phyloP scores from a whole-genome alignment of 2,113 vertebrate species.

The Tetraodon nigroviridis region DNA sequence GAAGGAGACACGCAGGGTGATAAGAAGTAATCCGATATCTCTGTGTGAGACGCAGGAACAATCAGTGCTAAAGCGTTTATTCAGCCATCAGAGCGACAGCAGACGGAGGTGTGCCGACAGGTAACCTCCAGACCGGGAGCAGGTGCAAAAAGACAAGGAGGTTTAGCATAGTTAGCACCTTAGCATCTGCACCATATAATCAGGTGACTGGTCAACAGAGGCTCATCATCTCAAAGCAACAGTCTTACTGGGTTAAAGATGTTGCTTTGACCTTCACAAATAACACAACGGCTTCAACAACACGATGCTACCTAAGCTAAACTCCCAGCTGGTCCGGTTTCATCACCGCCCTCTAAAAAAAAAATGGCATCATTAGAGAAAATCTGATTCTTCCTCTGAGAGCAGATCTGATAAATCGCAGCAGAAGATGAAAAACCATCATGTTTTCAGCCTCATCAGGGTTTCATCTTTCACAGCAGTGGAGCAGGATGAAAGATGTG shows the following conservation, averaged over 20 bases:
- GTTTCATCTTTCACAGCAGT: constrained; percentile 17
- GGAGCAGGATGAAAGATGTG: constrained; percentile 26
- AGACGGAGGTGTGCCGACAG: constrained; percentile 8
- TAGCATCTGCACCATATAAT: too few species aligned
- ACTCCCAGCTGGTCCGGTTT: too few species aligned
- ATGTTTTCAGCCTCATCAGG: constrained; percentile 20
- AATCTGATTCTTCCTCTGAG: constrained; percentile 7
- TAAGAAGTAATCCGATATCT: constrained; percentile 63
- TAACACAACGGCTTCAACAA: too few species aligned
- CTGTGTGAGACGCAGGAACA: constrained; percentile 41
- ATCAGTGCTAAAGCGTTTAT: constrained; percentile 65
- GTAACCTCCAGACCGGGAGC: constrained; percentile 9
- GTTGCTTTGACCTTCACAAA: too few species aligned
- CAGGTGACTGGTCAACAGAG: too few species aligned
- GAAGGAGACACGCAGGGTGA: constrained; percentile 17
- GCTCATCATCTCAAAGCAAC: too few species aligned
- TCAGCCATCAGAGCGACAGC: constrained; percentile 44
- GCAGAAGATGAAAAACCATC: constrained; percentile 13
- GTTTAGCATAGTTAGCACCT: too few species aligned
- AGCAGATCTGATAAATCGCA: constrained; percentile 19
- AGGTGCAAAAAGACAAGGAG: too few species aligned
- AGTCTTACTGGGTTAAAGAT: too few species aligned
- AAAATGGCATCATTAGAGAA: background rate
- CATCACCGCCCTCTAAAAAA: background rate
- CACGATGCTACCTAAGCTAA: too few species aligned